Evolutionary conservation across 2,797 vertebrate species (phyloP).

Genomic region (Labeo calbasu): DNA sequence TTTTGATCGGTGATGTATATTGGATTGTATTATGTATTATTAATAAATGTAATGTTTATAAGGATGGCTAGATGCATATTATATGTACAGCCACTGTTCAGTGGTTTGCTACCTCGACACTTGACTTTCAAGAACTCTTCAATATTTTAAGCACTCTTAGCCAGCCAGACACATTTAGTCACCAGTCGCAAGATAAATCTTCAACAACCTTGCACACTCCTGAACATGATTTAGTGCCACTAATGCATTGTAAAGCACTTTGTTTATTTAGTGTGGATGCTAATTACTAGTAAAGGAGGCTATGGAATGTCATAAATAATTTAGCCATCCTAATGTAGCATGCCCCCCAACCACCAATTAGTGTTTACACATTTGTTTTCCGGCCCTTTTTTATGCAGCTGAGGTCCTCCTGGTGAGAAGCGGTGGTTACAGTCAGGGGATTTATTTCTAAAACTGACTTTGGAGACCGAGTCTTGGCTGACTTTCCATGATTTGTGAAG

Average conservation of each 20-base stretch:
- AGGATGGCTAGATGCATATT: neutral
- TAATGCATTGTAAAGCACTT: constrained; percentile 65
- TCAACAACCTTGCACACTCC: constrained; percentile 5
- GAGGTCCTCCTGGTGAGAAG: constrained; percentile 51
- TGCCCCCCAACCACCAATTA: constrained; percentile 70
- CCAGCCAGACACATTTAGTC: neutral
- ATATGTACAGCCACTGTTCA: neutral
- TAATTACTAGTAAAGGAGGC: constrained; percentile 60
- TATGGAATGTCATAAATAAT: constrained; percentile 73
- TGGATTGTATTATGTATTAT: neutral
- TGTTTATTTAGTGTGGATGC: constrained; percentile 60
- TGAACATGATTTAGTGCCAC: constrained; percentile 10
- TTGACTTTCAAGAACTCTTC: neutral
- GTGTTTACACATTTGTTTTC: constrained; percentile 73
- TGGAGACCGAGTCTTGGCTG: constrained; percentile 63
- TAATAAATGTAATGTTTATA: neutral
- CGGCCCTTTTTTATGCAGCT: constrained; percentile 60
- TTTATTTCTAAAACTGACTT: constrained; percentile 56
- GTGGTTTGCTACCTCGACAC: neutral
- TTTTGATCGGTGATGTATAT: neutral
- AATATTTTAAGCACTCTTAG: constrained; percentile 7
- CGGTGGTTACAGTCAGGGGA: constrained; percentile 61
- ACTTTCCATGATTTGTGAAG: constrained; percentile 38
- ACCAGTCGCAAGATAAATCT: neutral
- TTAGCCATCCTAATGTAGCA: constrained; percentile 60